These are phyloP conservation scores for Heptranchias perlo DNA, from an alignment of 2,113 vertebrate species.

Conservation along the genomic window DNA sequence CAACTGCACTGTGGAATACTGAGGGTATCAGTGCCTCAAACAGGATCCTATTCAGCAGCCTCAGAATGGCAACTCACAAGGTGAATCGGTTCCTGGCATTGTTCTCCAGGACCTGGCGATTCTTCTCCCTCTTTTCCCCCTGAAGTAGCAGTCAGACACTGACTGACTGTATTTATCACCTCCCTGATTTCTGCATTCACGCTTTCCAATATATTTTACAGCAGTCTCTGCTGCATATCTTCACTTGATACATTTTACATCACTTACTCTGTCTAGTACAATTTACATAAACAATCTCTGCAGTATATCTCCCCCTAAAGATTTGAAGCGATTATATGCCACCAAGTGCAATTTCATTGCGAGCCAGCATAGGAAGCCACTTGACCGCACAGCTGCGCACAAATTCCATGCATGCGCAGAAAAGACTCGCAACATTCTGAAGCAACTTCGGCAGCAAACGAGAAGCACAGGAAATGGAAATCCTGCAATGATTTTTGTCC, in stretches of 20 bases:
- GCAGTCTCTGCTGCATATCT: too few species aligned
- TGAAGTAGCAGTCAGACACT: too few species aligned
- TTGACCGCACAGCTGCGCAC: slow-evolving; percentile 5
- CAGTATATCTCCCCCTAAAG: neutral
- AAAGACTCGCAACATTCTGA: neutral
- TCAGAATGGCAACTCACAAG: neutral
- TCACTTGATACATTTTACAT: too few species aligned
- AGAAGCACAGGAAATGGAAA: neutral
- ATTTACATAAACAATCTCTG: neutral
- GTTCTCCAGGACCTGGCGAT: neutral
- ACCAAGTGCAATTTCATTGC: neutral
- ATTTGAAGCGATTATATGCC: neutral
- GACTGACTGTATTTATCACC: too few species aligned
- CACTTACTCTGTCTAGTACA: neutral
- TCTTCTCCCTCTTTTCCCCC: neutral
- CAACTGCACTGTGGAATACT: too few species aligned
- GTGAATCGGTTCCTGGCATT: neutral
- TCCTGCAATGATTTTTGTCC: neutral
- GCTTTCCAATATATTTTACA: too few species aligned
- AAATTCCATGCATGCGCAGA: neutral
- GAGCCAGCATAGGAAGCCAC: neutral
- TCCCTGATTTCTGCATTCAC: neutral
- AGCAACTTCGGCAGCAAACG: neutral
- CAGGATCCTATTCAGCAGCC: neutral
- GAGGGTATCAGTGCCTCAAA: too few species aligned